Evolutionary conservation across 2,888 invertebrate species (phyloP), one percentile per base, ranked within the genome.

Genomic region (Argynnis bischoffii): DNA sequence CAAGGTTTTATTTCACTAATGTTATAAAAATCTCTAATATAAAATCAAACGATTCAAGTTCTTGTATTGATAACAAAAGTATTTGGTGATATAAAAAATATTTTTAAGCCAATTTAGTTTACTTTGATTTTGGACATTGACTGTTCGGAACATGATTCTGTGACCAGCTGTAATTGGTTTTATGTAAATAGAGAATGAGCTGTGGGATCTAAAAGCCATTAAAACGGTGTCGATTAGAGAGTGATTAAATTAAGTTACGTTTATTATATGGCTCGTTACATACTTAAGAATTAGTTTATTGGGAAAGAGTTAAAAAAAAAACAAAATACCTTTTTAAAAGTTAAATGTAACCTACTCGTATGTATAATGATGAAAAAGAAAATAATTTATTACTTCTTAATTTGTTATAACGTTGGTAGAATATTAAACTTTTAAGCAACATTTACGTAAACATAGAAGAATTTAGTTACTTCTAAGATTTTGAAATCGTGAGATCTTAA

Each of bases 151-250:
- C 77, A 76, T 74, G 77, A 69, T 79, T 51, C 56, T 63, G 76
- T 79, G 80, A 76, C 78, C 81, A 75, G 70, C 67, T 73, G 81
- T 87, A 87, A 87, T 87, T 87, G 86, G 82, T 87, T 87, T 87
- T 87, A 87, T 87, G 87, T 86, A 86, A 87, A 87, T 87, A 85
- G 79, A 78, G 78, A 80, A 81, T 77, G 77, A 77, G 75, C 77
- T 66, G 67, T 63, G 72, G 56, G 48, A 53, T 35, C 57, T 54
- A 46, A 64, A 21, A 66, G 64, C 70, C 72, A 70, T 69, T 55
- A 53, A 60, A 72, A 48, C 21, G 21, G 60, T 67, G 68, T 46
- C 61, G 51, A 61, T 61, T 61, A 61, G 50, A 35, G 35, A 31
- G 14, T 35, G 51, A 48, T 16, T n/a, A 8, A 31, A 64, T 41